phyloP scores from a whole-genome alignment of 2,113 vertebrate species.

The Saccopteryx leptura region DNA sequence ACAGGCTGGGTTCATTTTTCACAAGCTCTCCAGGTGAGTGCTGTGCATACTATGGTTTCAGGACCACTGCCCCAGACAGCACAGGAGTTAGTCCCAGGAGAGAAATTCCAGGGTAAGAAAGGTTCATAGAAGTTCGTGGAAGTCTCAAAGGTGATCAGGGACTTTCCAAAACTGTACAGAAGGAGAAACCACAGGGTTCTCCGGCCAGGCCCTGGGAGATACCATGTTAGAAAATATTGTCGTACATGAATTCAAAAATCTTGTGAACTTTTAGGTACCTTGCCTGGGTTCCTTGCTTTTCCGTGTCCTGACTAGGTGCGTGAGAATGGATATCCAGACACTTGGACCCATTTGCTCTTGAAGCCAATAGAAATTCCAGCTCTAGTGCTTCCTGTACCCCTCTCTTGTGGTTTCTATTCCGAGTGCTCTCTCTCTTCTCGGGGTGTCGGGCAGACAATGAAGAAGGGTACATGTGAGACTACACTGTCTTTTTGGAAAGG shows the following conservation, averaged over 20 bases:
- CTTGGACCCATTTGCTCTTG: not conserved
- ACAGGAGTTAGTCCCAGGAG: not conserved
- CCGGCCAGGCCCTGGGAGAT: not conserved
- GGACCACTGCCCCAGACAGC: no score
- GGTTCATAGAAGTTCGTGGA: not conserved
- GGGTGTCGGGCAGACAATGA: not conserved
- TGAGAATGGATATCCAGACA: not conserved
- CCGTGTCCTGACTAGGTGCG: not conserved
- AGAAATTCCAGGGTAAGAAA: not conserved
- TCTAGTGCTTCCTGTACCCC: not conserved
- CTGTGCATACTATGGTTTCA: not conserved
- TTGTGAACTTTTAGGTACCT: not conserved
- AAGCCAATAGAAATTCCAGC: not conserved
- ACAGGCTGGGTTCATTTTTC: not conserved
- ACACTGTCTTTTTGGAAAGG: not conserved
- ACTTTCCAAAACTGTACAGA: not conserved
- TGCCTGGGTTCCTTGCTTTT: not conserved
- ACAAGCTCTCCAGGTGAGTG: not conserved
- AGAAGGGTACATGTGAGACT: not conserved
- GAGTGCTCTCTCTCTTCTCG: not conserved
- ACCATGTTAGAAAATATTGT: not conserved
- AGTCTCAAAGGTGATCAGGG: not conserved
- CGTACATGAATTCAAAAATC: not conserved
- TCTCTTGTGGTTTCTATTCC: not conserved
- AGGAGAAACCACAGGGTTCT: not conserved